Evolutionary conservation across 2,113 vertebrate species (phyloP).

Genomic region (Mystacornis crossleyi): DNA sequence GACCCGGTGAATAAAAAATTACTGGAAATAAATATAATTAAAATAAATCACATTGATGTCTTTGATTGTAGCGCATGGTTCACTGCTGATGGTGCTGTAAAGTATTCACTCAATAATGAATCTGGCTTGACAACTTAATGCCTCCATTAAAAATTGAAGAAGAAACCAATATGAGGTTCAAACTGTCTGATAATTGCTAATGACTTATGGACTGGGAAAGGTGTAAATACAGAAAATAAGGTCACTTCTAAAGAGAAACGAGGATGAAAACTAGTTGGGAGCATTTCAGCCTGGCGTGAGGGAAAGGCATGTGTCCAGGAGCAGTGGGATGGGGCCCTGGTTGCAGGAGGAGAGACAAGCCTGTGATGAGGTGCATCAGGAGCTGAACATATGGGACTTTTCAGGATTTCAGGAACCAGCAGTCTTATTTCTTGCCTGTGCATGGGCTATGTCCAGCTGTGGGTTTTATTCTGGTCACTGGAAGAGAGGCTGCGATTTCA

Average conservation of each 20-base stretch:
- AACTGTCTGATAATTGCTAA: not conserved
- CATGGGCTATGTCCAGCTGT: not conserved
- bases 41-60: slow-evolving; percentile 29
- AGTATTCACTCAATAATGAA: not conserved
- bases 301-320: fast-evolving
- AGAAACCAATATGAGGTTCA: slow-evolving; percentile 17
- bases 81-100: not conserved
- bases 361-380: not conserved
- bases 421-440: not conserved
- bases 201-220: not conserved
- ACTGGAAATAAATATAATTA: slow-evolving; percentile 45
- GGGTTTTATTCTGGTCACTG: not conserved
- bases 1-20: slow-evolving; percentile 16
- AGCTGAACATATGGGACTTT: not conserved
- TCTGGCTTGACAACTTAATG: not conserved
- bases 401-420: not conserved
- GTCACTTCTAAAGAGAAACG: not conserved
- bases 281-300: not conserved
- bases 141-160: not conserved
- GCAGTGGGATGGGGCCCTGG: fast-evolving
- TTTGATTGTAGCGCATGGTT: not conserved
- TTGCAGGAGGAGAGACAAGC: not conserved
- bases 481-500: not conserved
- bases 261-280: not conserved
- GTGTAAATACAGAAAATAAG: not conserved